Evolutionary conservation across 2,797 vertebrate genomes (phyloP).

Genomic region (Xiphophorus birchmanni): DNA sequence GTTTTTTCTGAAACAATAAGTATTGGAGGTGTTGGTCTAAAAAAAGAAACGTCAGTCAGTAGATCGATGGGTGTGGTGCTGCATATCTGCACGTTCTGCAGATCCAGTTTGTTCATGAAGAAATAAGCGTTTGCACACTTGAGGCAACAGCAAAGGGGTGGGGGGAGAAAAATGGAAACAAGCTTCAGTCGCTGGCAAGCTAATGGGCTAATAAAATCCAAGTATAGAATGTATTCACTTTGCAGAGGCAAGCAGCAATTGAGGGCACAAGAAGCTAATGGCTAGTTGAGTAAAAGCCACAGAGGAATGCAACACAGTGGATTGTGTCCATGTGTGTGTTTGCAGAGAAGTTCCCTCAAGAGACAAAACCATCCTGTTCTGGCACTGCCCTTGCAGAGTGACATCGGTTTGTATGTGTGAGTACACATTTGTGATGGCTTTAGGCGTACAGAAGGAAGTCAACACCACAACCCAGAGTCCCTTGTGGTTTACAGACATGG

Average conservation of each 20-base stretch:
- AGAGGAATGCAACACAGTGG: constrained; percentile 67
- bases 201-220: constrained; percentile 80
- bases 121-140: constrained; percentile 9
- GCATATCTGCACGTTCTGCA: constrained; percentile 43
- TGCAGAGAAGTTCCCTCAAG: constrained; percentile 16
- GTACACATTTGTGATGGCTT: constrained; percentile 27
- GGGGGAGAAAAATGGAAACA: constrained; percentile 34
- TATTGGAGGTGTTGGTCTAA: constrained; percentile 20
- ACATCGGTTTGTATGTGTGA: constrained; percentile 52
- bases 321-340: constrained; percentile 33
- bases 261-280: constrained; percentile 71
- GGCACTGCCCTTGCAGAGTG: constrained; percentile 44
- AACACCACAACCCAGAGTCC: constrained; percentile 69
- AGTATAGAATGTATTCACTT: constrained; percentile 65
- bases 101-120: constrained; percentile 57
- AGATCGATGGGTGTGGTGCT: constrained; percentile 60
- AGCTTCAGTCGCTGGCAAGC: constrained; percentile 49
- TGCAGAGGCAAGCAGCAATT: constrained; percentile 57
- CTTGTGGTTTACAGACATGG: constrained; percentile 47
- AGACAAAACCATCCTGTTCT: constrained; percentile 46
- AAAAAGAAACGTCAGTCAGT: constrained; percentile 48
- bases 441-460: constrained; percentile 70
- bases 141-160: constrained; percentile 34
- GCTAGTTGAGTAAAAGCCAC: constrained; percentile 77
- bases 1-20: constrained; percentile 27